Conservation (phyloP, 2,113 vertebrate genomes). For the Rhipidura dahli region DNA sequence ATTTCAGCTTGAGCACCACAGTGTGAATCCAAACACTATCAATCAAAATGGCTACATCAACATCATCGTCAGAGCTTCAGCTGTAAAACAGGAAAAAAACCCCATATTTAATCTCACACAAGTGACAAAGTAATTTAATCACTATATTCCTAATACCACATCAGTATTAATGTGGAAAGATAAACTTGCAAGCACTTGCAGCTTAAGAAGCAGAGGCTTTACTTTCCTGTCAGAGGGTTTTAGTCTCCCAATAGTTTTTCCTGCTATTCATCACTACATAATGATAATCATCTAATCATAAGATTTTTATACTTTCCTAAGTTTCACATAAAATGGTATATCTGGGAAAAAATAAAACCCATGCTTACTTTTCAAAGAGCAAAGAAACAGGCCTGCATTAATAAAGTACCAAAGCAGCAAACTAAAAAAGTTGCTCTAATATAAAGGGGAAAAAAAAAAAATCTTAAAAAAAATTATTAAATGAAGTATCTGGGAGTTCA, state of each 20-base stretch:
- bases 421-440: accelerated
- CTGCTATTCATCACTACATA: neutral
- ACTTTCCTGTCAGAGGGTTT: neutral
- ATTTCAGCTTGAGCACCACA: neutral
- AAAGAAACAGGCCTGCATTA: neutral
- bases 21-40: neutral
- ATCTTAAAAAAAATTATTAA: accelerated
- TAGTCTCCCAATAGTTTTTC: neutral
- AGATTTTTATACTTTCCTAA: neutral
- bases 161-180: neutral
- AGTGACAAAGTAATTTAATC: neutral
- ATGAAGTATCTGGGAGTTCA: neutral
- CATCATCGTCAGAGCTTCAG: neutral
- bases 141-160: neutral
- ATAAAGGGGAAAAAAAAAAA: neutral
- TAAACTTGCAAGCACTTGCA: neutral
- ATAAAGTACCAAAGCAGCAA: neutral
- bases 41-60: neutral
- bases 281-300: neutral
- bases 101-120: neutral
- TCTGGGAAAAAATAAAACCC: neutral
- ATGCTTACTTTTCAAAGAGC: neutral
- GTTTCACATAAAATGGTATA: neutral
- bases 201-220: neutral
- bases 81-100: neutral